phyloP scores from a whole-genome alignment of 2,888 invertebrate genomes.

The Lithosia quadra region DNA sequence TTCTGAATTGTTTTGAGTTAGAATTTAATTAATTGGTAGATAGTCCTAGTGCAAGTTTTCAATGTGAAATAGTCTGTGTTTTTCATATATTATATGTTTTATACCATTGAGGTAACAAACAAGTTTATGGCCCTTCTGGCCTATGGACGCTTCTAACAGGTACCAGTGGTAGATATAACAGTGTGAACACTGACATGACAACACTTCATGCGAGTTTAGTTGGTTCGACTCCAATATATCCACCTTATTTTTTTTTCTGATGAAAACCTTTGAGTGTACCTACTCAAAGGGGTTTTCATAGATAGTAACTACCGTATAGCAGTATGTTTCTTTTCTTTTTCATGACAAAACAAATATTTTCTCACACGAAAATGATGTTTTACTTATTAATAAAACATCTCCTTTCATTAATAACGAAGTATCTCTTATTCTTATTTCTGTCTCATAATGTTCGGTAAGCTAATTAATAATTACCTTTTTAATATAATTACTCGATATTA shows the following conservation, averaged over 20 bases:
- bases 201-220: background rate
- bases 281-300: too few relatives aligned
- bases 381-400: conserved; percentile 2
- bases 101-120: background rate
- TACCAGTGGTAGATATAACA: background rate
- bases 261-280: too few relatives aligned
- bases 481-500: conserved; percentile 52
- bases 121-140: background rate
- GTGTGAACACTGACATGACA: too few relatives aligned
- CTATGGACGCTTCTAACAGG: background rate
- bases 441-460: conserved; percentile 16
- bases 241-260: too few relatives aligned
- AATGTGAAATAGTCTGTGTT: too few relatives aligned
- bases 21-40: too few relatives aligned
- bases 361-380: background rate
- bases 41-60: too few relatives aligned
- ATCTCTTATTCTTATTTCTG: background rate
- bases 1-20: background rate
- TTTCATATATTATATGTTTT: background rate
- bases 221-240: background rate
- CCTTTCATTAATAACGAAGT: background rate
- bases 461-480: conserved; percentile 44
- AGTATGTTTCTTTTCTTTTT: background rate
- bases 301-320: too few relatives aligned
- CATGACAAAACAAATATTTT: background rate